Conservation (phyloP, 2,888 invertebrate genomes). For the Heliconius hortense region DNA sequence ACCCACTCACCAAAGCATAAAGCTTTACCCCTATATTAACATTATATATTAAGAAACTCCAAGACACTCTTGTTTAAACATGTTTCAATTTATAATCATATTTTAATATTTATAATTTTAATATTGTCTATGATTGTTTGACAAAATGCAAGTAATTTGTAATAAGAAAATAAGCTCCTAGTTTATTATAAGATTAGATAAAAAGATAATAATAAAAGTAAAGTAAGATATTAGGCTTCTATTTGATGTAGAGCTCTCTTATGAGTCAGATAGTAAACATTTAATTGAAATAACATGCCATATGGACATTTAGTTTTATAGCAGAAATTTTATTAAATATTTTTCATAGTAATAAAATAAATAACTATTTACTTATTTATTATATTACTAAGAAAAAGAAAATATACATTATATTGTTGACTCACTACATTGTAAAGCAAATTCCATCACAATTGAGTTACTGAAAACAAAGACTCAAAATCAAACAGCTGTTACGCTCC, state of each 20-base stretch:
- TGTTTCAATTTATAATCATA: background rate
- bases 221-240: background rate
- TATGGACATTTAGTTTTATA: conserved; percentile 2
- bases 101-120: conserved; percentile 1
- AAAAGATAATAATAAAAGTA: conserved; percentile 2
- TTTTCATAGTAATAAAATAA: background rate
- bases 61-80: background rate
- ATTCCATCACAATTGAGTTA: conserved; percentile 54
- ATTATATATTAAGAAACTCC: background rate
- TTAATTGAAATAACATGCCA: conserved; percentile 1
- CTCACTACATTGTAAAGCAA: conserved; percentile 69
- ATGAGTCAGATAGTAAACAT: background rate
- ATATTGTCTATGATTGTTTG: conserved; percentile 11
- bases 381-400: background rate
- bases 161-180: background rate
- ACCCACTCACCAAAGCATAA: background rate
- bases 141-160: background rate
- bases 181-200: conserved; percentile 14
- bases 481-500: conserved; percentile 57
- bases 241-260: background rate
- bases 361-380: background rate
- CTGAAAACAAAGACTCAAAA: conserved; percentile 40
- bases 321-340: background rate
- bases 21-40: background rate
- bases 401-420: conserved; percentile 29